Evolutionary conservation across 2,797 vertebrate genomes (phyloP).

Genomic region (Yasuhikotakia modesta): DNA sequence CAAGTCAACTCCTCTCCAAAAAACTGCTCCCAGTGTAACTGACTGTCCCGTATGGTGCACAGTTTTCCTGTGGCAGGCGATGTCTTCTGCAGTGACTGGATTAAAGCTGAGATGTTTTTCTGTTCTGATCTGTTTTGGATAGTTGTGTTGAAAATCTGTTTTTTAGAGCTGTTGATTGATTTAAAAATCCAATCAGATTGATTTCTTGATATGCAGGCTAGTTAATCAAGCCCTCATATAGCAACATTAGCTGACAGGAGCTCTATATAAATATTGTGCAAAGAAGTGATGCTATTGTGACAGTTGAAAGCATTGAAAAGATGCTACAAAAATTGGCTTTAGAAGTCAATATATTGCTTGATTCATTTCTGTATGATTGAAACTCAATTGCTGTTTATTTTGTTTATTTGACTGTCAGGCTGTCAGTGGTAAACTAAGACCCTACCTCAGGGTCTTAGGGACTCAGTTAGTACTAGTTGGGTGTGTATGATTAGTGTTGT

Average conservation of each 20-base stretch:
- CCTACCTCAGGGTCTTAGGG: too few relatives aligned
- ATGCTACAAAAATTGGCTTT: not conserved
- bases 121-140: conserved; percentile 14
- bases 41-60: conserved; percentile 49
- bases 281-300: not conserved
- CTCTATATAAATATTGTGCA: not conserved
- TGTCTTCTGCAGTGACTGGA: conserved; percentile 16
- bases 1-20: conserved; percentile 47
- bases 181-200: not conserved
- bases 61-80: conserved; percentile 33
- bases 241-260: not conserved
- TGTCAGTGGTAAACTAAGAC: too few relatives aligned
- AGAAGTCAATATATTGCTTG: not conserved
- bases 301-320: not conserved
- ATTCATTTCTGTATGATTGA: not conserved
- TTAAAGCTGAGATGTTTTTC: conserved; percentile 13
- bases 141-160: not conserved
- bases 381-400: too few relatives aligned
- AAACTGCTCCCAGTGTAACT: conserved; percentile 28
- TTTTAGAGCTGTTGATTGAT: conserved; percentile 1
- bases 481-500: too few relatives aligned
- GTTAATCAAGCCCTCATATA: not conserved
- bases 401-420: too few relatives aligned
- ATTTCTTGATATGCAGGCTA: not conserved
- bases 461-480: too few relatives aligned